phyloP scores from a whole-genome alignment of 2,113 vertebrate species.

The Thamnaconus septentrionalis region DNA sequence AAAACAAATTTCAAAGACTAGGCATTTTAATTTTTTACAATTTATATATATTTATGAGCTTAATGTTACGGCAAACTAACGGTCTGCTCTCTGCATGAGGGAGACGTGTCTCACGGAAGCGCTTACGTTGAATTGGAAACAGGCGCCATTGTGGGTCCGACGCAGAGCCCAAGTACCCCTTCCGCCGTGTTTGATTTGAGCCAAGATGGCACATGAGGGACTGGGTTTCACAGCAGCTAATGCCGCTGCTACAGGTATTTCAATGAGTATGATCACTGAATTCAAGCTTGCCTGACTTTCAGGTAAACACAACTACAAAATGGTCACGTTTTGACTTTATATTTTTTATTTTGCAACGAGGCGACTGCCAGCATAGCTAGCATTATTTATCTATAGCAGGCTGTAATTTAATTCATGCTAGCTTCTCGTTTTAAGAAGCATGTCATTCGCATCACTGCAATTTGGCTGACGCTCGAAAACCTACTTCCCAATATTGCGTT shows the following conservation, averaged over 20 bases:
- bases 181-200: constrained; percentile 17
- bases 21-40: too few species aligned
- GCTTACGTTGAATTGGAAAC: constrained; percentile 16
- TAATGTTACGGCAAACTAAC: constrained; percentile 29
- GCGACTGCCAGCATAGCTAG: too few species aligned
- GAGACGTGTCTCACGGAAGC: constrained; percentile 66
- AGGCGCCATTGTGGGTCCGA: constrained; percentile 69
- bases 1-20: too few species aligned
- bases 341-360: too few species aligned
- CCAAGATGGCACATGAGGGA: constrained; percentile 48
- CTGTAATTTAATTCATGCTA: background rate
- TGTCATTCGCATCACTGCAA: too few species aligned
- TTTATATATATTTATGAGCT: background rate
- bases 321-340: too few species aligned
- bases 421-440: background rate
- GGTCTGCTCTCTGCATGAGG: background rate
- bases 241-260: background rate
- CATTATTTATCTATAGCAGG: background rate
- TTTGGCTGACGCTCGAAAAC: too few species aligned
- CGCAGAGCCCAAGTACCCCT: fast-evolving
- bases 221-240: constrained; percentile 20
- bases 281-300: constrained; percentile 16
- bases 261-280: constrained; percentile 10
- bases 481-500: too few species aligned
- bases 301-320: constrained; percentile 39